Base-by-base conservation (phyloP, 1,140 invertebrate species). In the Aphaenogaster ashmeadi region DNA sequence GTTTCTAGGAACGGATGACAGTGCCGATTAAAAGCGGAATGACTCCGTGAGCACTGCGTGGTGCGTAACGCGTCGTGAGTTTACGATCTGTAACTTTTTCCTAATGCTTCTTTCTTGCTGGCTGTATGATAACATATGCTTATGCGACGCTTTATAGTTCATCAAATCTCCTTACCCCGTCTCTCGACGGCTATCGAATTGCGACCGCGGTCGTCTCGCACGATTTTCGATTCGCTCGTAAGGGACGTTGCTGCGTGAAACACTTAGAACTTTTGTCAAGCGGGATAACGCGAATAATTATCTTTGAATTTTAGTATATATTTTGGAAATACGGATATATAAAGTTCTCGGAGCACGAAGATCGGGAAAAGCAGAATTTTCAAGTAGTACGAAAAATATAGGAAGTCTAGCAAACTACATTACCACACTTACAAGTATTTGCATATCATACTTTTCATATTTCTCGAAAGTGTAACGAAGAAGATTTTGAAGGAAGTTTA, bases 11-110 rank as follows among this genome's bases (percentile, higher is more conserved):
- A 52, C n/a, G 38, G 41, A 56, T 27, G 67, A 84, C 41, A 18
- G 7, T 21, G 69, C 18, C 56, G 67, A 84, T 84, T 84, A 84
- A 84, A 84, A 84, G 69, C 38, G 80, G 69, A 69, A 47, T n/a
- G 54, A 58, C 47, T 56, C 41, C 18, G 50, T 3, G 79, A 58
- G n/a, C 33, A 27, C 44, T 18, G 47, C 60, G 60, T 3, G 36
- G 15, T 58, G 50, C 69, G 52, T 69, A 67, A 69, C 47, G 9
- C 27, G 18, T 60, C 52, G 67, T 54, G 69, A 50, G 18, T 83
- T 83, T 83, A 74, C 54, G 27, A 18, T 74, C 67, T 83, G 58
- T 72, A 47, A 36, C 33, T 74, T 60, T 18, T 11, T 5, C 36
- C 27, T 36, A 21, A 36, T 56, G 18, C 36, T 33, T 15, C 11